These are phyloP conservation scores for Amiota minor DNA, from an alignment of 2,888 invertebrate genomes.

Conservation along the genomic window DNA sequence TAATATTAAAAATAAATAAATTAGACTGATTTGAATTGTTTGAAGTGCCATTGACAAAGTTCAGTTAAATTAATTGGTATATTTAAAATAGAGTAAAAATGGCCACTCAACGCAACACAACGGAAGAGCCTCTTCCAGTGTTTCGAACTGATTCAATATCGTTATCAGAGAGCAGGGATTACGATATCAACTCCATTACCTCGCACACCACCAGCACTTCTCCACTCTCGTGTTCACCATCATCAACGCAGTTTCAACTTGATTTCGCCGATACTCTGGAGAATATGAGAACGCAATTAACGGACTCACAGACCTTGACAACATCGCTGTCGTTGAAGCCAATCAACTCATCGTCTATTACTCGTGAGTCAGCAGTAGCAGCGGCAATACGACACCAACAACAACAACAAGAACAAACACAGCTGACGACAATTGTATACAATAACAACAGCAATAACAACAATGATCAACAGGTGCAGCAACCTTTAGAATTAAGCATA, in stretches of 20 bases:
- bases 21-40: too few species aligned
- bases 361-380: slow-evolving; percentile 22
- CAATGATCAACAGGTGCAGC: slow-evolving; percentile 70
- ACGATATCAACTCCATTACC: slow-evolving; percentile 54
- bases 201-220: slow-evolving; percentile 58
- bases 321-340: slow-evolving; percentile 51
- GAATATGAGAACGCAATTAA: slow-evolving; percentile 32
- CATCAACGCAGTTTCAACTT: slow-evolving; percentile 41
- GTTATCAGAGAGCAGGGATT: slow-evolving; percentile 64
- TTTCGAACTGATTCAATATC: slow-evolving; percentile 31
- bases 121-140: neutral
- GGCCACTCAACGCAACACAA: neutral
- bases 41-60: neutral
- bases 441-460: slow-evolving; percentile 48
- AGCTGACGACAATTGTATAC: slow-evolving; percentile 13
- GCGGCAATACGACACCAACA: slow-evolving; percentile 40
- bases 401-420: slow-evolving; percentile 17
- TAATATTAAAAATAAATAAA: too few species aligned
- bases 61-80: neutral
- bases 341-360: slow-evolving; percentile 28
- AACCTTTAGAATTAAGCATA: slow-evolving; percentile 65
- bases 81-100: neutral
- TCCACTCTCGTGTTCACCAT: slow-evolving; percentile 48
- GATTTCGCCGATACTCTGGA: slow-evolving; percentile 49
- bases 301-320: slow-evolving; percentile 45